Percentiles rank a stretch among this genome's conserved stretches.
These are phyloP conservation scores for Magallana angulata DNA, from an alignment of 1,140 invertebrate species.

Conservation along the genomic window DNA sequence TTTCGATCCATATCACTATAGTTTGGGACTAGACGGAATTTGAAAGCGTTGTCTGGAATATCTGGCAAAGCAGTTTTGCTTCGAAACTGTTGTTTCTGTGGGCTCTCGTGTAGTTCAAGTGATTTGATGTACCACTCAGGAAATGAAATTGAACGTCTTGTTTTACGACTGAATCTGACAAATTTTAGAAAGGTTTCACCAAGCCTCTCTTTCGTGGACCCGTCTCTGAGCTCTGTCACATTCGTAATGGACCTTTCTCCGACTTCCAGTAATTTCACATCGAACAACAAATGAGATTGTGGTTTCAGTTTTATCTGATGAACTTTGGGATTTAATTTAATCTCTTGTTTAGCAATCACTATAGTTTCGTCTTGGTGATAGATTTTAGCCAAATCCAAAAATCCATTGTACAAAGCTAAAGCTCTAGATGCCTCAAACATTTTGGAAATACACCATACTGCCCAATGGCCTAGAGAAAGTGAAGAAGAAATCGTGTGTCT, in stretches of 20 bases:
- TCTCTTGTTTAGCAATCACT: neutral
- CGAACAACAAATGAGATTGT: neutral
- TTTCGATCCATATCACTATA: constrained; percentile 46
- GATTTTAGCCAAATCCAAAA: constrained; percentile 4
- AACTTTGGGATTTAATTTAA: neutral
- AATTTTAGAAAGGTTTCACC: constrained; percentile 41
- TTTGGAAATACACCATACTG: constrained; percentile 43
- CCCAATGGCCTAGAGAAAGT: constrained; percentile 41
- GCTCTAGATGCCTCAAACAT: constrained; percentile 42
- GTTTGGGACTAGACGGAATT: neutral
- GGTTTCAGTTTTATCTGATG: neutral
- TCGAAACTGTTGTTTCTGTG: no score
- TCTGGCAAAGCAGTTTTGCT: constrained; percentile 27
- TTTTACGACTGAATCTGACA: constrained; percentile 43
- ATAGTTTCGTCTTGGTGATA: neutral
- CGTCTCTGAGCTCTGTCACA: constrained; percentile 28
- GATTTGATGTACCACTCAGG: constrained; percentile 45
- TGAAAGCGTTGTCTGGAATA: constrained; percentile 34
- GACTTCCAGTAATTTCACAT: neutral
- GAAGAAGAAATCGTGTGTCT: neutral
- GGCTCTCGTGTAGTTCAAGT: neutral
- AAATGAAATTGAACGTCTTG: constrained; percentile 44
- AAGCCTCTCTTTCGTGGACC: constrained; percentile 38
- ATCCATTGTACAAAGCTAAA: neutral
- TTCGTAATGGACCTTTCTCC: constrained; percentile 22